A percentile compares a stretch with the other conserved stretches of the same genome.
Evolutionary conservation across 2,113 vertebrate species (phyloP).

Genomic region (Eira barbara): DNA sequence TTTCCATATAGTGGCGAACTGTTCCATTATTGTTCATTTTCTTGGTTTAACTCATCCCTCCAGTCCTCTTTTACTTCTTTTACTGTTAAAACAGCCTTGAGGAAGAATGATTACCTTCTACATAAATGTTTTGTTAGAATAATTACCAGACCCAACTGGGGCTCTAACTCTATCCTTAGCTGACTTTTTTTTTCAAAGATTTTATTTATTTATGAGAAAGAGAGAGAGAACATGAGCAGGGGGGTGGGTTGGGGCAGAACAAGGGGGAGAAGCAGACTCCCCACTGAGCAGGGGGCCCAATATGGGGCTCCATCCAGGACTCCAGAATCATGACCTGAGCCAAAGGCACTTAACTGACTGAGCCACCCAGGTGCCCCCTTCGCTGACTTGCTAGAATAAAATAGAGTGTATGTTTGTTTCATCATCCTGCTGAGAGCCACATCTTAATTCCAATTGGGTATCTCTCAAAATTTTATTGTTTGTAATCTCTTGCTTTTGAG

Average conservation of each 20-base stretch:
- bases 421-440: background rate
- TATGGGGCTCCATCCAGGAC: background rate
- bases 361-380: background rate
- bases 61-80: slow-evolving; percentile 31
- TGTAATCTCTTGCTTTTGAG: background rate
- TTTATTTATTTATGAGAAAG: background rate
- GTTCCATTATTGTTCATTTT: slow-evolving; percentile 10
- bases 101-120: slow-evolving; percentile 28
- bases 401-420: background rate
- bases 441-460: background rate
- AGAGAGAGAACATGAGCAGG: background rate
- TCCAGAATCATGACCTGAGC: background rate
- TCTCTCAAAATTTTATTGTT: background rate
- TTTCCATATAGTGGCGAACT: background rate
- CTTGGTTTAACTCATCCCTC: slow-evolving; percentile 5
- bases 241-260: background rate
- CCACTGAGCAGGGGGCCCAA: background rate
- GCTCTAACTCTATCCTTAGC: background rate
- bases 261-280: background rate
- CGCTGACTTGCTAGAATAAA: slow-evolving; percentile 29
- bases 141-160: background rate
- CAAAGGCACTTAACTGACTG: background rate
- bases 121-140: slow-evolving; percentile 43
- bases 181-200: background rate
- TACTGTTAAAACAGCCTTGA: slow-evolving; percentile 23